Conservation (phyloP, 1,140 invertebrate species). For the Heliothis subflexa region DNA sequence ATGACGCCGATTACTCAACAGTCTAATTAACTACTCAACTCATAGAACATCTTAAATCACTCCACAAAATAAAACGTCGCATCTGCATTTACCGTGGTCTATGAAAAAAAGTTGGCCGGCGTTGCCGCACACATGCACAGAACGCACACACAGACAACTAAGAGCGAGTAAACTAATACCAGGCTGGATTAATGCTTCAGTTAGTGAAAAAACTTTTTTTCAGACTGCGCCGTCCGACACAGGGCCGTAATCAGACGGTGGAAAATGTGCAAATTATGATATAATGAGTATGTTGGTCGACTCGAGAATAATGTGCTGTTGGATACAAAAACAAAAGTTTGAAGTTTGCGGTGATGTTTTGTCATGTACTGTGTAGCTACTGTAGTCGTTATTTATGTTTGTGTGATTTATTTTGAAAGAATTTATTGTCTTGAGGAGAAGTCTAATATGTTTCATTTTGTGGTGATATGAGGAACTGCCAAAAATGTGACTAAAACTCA, state of each 20-base stretch:
- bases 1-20: neutral
- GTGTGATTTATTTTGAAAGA: too few relatives aligned
- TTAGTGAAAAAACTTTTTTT: conserved; percentile 86
- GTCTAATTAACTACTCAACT: neutral
- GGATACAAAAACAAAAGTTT: neutral
- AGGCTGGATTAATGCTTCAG: conserved; percentile 86
- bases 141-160: conserved; percentile 68
- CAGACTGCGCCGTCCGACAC: conserved; percentile 82
- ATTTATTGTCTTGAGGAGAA: too few relatives aligned
- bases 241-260: conserved; percentile 70
- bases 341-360: neutral
- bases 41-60: neutral
- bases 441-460: too few relatives aligned
- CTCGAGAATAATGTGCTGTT: neutral
- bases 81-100: conserved; percentile 75
- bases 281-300: conserved; percentile 14
- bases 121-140: conserved; percentile 70
- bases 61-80: conserved; percentile 42
- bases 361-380: neutral
- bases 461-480: too few relatives aligned
- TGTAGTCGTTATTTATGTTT: too few relatives aligned
- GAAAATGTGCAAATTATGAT: conserved; percentile 35
- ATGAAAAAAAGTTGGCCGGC: conserved; percentile 80
- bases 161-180: conserved; percentile 86
- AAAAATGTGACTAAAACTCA: too few relatives aligned